A percentile compares a stretch with the other conserved stretches of the same genome.
Evolutionary conservation across 2,888 invertebrate species (phyloP).

Genomic region (Acleris emargana): DNA sequence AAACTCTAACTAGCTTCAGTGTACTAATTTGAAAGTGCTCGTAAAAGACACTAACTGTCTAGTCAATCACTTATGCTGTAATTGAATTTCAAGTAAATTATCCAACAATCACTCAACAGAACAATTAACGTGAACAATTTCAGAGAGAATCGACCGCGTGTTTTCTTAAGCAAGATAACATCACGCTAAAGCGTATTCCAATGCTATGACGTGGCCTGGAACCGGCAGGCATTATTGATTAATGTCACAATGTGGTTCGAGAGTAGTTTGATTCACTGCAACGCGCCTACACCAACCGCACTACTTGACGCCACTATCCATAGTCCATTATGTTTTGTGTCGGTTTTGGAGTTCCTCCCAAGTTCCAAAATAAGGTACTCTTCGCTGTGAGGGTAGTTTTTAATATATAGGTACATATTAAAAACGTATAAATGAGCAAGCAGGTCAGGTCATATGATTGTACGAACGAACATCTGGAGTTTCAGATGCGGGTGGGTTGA

Average conservation of each 20-base stretch:
- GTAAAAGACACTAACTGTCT: background rate
- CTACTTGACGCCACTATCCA: background rate
- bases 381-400: too few species aligned
- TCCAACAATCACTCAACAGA: background rate
- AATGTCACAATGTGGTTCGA: slow-evolving; percentile 49
- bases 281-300: slow-evolving; percentile 11
- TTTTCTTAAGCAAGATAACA: slow-evolving; percentile 24
- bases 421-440: too few species aligned
- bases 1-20: background rate
- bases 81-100: background rate
- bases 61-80: background rate
- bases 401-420: too few species aligned
- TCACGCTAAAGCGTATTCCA: slow-evolving; percentile 22
- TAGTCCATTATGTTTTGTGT: too few species aligned
- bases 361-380: too few species aligned
- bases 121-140: slow-evolving; percentile 5
- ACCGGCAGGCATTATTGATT: slow-evolving; percentile 42
- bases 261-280: slow-evolving; percentile 34
- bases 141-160: slow-evolving; percentile 3
- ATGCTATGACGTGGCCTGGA: slow-evolving; percentile 16
- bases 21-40: background rate
- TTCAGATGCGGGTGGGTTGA: too few species aligned
- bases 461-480: too few species aligned
- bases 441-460: too few species aligned
- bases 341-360: too few species aligned